Percentiles rank a stretch among this genome's conserved stretches.
phyloP scores from a whole-genome alignment of 2,797 vertebrate genomes.

The Anas bahamensis region DNA sequence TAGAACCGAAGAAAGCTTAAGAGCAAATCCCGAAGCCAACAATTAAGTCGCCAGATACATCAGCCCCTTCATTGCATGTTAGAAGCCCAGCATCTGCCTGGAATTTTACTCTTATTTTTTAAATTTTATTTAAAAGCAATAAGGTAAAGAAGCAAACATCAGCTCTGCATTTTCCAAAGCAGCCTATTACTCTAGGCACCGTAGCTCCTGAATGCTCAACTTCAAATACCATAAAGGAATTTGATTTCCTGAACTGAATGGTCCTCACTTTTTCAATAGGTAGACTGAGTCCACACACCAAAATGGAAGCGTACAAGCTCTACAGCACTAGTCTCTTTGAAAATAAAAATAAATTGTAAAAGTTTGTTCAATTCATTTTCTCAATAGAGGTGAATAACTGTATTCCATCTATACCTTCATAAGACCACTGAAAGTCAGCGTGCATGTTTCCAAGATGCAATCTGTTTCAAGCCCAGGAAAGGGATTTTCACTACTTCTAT shows the following conservation, averaged over 20 bases:
- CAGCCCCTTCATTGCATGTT: background rate
- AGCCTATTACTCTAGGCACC: background rate
- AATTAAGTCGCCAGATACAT: background rate
- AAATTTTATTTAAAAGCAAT: background rate
- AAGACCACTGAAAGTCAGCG: background rate
- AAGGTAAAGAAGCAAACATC: background rate
- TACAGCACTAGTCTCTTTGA: background rate
- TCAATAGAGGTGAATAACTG: background rate
- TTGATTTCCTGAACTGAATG: background rate
- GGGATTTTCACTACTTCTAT: background rate
- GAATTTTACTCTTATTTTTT: background rate
- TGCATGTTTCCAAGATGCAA: accelerated
- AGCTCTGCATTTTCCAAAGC: background rate
- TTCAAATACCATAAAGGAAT: background rate
- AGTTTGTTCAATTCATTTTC: background rate
- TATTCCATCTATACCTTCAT: background rate
- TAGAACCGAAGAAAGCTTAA: background rate
- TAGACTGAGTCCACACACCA: background rate
- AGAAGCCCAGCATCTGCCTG: background rate
- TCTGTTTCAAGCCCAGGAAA: background rate
- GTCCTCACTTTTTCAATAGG: background rate
- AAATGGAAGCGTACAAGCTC: background rate
- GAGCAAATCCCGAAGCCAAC: background rate
- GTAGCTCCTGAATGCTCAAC: background rate
- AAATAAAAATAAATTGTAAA: background rate